phyloP scores from a whole-genome alignment of 2,797 vertebrate genomes.

The Eulemur coronatus region DNA sequence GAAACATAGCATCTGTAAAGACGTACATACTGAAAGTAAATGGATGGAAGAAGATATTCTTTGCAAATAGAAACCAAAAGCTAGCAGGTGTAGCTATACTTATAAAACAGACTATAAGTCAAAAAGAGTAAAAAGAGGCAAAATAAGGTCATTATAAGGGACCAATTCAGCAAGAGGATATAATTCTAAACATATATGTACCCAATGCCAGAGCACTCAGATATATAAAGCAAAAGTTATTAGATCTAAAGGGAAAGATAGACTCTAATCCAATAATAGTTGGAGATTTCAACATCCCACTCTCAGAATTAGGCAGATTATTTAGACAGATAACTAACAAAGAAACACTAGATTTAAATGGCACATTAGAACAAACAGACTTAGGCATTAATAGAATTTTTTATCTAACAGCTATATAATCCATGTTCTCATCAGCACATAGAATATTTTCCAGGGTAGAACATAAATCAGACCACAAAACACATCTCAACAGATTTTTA shows the following conservation, averaged over 20 bases:
- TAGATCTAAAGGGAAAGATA: not conserved
- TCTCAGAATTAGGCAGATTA: not conserved
- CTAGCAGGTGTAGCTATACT: not conserved
- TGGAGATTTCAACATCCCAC: not conserved
- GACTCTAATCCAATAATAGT: not conserved
- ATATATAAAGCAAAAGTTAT: not conserved
- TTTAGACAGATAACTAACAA: not conserved
- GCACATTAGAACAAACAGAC: not conserved
- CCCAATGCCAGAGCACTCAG: not conserved
- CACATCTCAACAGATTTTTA: not conserved
- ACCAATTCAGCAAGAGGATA: not conserved
- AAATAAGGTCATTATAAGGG: not conserved
- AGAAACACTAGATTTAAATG: not conserved
- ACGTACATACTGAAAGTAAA: not conserved
- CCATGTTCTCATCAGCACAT: not conserved
- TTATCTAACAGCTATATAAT: not conserved
- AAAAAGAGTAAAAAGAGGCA: not conserved
- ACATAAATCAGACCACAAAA: not conserved
- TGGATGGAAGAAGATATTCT: not conserved
- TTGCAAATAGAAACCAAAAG: not conserved
- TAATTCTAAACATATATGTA: not conserved
- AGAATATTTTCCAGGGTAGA: not conserved
- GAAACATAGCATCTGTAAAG: not conserved
- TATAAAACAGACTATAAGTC: not conserved
- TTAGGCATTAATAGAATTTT: not conserved